A percentile compares a stretch with the other conserved stretches of the same genome.
Evolutionary conservation across 2,797 vertebrate species (phyloP).

Genomic region (Squalus acanthias): DNA sequence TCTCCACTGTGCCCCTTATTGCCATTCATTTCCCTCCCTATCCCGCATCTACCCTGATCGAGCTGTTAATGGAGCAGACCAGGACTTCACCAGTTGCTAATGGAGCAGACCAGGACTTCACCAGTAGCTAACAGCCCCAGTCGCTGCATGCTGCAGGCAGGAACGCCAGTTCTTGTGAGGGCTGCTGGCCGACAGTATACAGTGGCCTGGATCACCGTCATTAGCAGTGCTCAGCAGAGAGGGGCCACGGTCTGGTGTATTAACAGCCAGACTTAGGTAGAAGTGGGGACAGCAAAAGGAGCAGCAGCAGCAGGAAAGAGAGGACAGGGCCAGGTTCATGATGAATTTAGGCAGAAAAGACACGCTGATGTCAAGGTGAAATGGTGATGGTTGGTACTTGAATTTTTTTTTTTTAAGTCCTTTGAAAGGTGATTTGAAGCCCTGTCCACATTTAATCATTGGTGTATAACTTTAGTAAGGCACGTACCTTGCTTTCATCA

Average conservation of each 20-base stretch:
- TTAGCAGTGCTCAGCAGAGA: background rate
- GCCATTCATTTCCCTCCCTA: background rate
- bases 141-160: background rate
- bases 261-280: background rate
- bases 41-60: background rate
- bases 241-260: background rate
- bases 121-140: background rate
- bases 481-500: constrained; percentile 79
- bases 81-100: background rate
- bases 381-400: background rate
- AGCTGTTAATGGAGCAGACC: background rate
- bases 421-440: background rate
- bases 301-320: background rate
- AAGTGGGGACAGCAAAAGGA: background rate
- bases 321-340: background rate
- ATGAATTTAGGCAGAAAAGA: background rate
- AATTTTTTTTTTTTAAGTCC: background rate
- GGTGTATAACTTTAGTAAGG: constrained; percentile 26
- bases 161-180: background rate
- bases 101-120: background rate
- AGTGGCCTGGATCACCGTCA: background rate
- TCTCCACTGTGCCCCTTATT: background rate
- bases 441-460: background rate
- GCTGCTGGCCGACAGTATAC: background rate
- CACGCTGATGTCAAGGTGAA: background rate